Evolutionary conservation across 64 coral and sea anemone genomes (phyloP).

Genomic region (Cladopsammia gracilis): DNA sequence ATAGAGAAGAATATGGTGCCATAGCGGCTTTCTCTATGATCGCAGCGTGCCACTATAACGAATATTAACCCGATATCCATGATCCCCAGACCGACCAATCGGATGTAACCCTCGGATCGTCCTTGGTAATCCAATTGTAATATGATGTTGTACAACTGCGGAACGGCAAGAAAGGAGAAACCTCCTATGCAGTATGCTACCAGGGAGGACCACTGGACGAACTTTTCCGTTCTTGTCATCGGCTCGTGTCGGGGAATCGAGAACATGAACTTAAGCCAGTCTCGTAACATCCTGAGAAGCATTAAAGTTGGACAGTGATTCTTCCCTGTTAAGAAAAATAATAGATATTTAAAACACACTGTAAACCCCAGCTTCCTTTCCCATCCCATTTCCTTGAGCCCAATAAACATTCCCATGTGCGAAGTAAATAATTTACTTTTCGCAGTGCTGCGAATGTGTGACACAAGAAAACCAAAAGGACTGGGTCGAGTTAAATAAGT

Average conservation of each 20-base stretch:
- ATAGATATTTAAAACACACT: too few relatives aligned
- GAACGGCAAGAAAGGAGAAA: constrained; percentile 35
- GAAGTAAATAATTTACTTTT: too few relatives aligned
- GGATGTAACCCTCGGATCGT: constrained; percentile 38
- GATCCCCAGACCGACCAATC: constrained; percentile 39
- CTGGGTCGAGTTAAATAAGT: not conserved
- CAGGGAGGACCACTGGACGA: constrained; percentile 4
- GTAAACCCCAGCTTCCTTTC: too few relatives aligned
- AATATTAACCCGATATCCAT: constrained; percentile 57
- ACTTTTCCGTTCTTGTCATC: constrained; percentile 14
- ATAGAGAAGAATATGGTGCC: constrained; percentile 47
- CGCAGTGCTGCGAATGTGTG: too few relatives aligned
- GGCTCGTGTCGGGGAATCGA: constrained; percentile 5
- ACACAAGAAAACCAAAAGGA: too few relatives aligned
- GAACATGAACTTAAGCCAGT: constrained; percentile 29
- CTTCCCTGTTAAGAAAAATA: too few relatives aligned
- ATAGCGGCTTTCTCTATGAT: not conserved
- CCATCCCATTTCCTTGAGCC: too few relatives aligned
- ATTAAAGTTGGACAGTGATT: too few relatives aligned
- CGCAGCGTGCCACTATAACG: constrained; percentile 33
- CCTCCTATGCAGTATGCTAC: constrained; percentile 36
- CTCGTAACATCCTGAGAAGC: not conserved
- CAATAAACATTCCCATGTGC: too few relatives aligned
- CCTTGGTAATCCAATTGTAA: constrained; percentile 10
- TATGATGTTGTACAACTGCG: constrained; percentile 22